These are phyloP conservation scores for Drosophila acutilabella DNA, from an alignment of 2,888 invertebrate genomes.

Conservation along the genomic window DNA sequence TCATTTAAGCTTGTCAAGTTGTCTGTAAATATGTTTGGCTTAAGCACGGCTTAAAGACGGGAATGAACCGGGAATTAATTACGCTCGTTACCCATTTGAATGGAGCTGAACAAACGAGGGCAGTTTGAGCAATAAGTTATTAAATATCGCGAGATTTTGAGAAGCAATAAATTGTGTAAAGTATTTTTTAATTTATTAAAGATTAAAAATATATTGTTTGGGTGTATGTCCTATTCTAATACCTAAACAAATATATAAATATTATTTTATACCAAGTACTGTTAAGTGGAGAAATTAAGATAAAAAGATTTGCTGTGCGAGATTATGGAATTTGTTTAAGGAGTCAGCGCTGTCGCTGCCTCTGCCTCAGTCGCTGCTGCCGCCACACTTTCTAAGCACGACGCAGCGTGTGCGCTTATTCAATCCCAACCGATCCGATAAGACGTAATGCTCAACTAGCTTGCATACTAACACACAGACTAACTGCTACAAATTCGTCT, in stretches of 20 bases:
- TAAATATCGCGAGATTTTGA: too few relatives aligned
- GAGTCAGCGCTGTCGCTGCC: not conserved
- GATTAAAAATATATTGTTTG: too few relatives aligned
- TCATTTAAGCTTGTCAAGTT: conserved; percentile 3
- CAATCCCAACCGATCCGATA: conserved; percentile 61
- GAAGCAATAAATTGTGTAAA: too few relatives aligned
- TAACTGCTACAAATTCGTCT: conserved; percentile 31
- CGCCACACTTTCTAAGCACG: conserved; percentile 70
- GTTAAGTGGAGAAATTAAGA: conserved; percentile 14
- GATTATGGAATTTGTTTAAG: conserved; percentile 45
- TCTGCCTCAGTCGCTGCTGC: conserved; percentile 1
- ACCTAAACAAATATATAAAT: too few relatives aligned
- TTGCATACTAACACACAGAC: conserved; percentile 53
- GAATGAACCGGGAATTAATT: not conserved
- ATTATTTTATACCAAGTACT: too few relatives aligned
- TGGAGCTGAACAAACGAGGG: not conserved
- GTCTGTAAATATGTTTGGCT: not conserved
- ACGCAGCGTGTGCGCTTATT: conserved; percentile 55
- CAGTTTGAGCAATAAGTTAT: not conserved
- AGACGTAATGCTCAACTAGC: conserved; percentile 74
- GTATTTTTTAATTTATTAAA: too few relatives aligned
- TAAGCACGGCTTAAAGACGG: too few relatives aligned
- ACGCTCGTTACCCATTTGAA: not conserved
- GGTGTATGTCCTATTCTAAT: too few relatives aligned
- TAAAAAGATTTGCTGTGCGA: not conserved